Evolutionary conservation across 1,140 invertebrate species (phyloP).

Genomic region (Wasmannia auropunctata): DNA sequence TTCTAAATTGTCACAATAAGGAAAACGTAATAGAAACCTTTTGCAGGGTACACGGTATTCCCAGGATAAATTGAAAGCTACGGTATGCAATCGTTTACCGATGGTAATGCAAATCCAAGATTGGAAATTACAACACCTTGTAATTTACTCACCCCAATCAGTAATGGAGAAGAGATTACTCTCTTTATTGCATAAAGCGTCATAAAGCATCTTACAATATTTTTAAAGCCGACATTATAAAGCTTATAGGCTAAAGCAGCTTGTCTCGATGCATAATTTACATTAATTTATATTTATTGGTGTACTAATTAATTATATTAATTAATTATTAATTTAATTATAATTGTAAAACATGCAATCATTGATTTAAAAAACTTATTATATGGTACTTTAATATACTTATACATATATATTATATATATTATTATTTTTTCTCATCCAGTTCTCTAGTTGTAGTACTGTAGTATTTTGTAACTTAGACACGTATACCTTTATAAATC

Average conservation of each 20-base stretch:
- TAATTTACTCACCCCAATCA: neutral
- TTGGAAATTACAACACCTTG: neutral
- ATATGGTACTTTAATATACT: neutral
- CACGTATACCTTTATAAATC: neutral
- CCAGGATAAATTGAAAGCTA: conserved; percentile 16
- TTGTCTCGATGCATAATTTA: neutral
- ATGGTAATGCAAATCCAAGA: neutral
- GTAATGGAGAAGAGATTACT: neutral
- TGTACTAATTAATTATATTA: too few species aligned
- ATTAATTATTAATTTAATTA: neutral
- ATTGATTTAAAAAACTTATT: neutral
- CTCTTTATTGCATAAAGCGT: neutral
- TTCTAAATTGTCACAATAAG: conserved; percentile 36
- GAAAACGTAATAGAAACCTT: neutral
- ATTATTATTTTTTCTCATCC: neutral
- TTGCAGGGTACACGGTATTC: neutral
- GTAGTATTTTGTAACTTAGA: neutral
- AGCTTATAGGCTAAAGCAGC: neutral
- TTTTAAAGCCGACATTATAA: neutral
- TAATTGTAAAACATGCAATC: neutral
- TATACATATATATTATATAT: neutral
- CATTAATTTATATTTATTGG: too few species aligned
- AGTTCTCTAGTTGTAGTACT: neutral
- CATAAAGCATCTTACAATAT: neutral
- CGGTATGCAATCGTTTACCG: neutral